These are phyloP conservation scores for Sinhomidia bicolor DNA, from an alignment of 2,888 invertebrate species.

Conservation along the genomic window DNA sequence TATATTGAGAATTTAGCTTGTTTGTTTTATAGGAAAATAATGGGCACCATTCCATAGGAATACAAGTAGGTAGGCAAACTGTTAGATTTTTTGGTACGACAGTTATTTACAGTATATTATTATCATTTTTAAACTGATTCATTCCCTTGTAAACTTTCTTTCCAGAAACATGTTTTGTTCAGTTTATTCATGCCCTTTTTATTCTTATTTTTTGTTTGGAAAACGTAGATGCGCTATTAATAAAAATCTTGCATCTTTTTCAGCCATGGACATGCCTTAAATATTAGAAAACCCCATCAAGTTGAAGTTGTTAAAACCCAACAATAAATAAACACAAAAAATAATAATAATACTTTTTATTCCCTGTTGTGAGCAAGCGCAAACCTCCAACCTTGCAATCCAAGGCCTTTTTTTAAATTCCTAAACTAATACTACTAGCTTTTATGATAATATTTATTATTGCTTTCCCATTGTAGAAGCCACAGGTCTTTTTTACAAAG, in stretches of 20 bases:
- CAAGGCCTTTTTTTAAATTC: not conserved
- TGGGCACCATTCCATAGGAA: constrained; percentile 18
- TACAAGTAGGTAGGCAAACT: too few relatives aligned
- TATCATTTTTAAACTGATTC: not conserved
- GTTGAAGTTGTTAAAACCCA: too few relatives aligned
- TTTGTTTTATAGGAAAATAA: constrained; percentile 3
- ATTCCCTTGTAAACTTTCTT: constrained; percentile 29
- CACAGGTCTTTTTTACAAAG: constrained; percentile 4
- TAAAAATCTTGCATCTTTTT: constrained; percentile 20
- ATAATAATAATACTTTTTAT: not conserved
- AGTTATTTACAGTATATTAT: too few relatives aligned
- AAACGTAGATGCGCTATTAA: not conserved
- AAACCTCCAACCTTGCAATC: not conserved
- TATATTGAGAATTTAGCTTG: too few relatives aligned
- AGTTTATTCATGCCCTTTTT: not conserved
- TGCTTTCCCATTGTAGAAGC: not conserved
- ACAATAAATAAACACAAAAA: not conserved
- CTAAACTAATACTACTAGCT: not conserved
- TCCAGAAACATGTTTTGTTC: not conserved
- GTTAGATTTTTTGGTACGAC: not conserved
- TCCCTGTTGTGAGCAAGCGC: not conserved
- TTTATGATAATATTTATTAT: not conserved
- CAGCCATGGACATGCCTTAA: constrained; percentile 67
- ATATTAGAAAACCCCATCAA: not conserved
- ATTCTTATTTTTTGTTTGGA: not conserved